These are phyloP conservation scores for Microctenopoma steveboyesi DNA, from an alignment of 2,797 vertebrate species.

Conservation along the genomic window DNA sequence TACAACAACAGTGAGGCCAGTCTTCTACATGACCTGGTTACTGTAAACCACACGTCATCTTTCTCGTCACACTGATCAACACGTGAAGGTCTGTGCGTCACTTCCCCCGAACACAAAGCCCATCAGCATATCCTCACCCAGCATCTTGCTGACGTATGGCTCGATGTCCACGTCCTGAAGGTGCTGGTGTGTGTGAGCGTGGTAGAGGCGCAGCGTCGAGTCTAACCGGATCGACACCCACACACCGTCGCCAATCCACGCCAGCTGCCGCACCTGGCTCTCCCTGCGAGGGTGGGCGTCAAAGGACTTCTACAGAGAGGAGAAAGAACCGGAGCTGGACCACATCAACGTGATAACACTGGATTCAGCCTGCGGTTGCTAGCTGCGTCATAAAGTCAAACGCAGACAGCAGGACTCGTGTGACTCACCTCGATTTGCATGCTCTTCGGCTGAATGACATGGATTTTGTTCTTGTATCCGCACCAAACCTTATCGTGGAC, in stretches of 20 bases:
- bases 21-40: neutral
- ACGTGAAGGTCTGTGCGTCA: too few relatives aligned
- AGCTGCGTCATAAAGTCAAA: neutral
- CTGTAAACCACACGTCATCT: too few relatives aligned
- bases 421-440: conserved; percentile 93
- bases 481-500: conserved; percentile 98
- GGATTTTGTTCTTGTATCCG: conserved; percentile 98
- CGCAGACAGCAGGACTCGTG: neutral
- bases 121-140: conserved; percentile 83
- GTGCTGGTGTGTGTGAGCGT: conserved; percentile 96
- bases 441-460: conserved; percentile 97
- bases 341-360: neutral
- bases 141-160: conserved; percentile 99
- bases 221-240: conserved; percentile 98
- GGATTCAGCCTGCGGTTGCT: neutral
- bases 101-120: neutral
- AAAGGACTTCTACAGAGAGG: conserved; percentile 89
- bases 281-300: conserved; percentile 96
- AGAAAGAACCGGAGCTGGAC: neutral
- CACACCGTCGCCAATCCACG: conserved; percentile 96
- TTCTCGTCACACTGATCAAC: too few relatives aligned
- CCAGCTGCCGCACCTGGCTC: conserved; percentile 96
- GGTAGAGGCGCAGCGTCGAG: conserved; percentile 94
- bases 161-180: conserved; percentile 98
- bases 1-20: conserved; percentile 15